phyloP scores from a whole-genome alignment of 2,797 vertebrate species.

The Cryptoprocta ferox region DNA sequence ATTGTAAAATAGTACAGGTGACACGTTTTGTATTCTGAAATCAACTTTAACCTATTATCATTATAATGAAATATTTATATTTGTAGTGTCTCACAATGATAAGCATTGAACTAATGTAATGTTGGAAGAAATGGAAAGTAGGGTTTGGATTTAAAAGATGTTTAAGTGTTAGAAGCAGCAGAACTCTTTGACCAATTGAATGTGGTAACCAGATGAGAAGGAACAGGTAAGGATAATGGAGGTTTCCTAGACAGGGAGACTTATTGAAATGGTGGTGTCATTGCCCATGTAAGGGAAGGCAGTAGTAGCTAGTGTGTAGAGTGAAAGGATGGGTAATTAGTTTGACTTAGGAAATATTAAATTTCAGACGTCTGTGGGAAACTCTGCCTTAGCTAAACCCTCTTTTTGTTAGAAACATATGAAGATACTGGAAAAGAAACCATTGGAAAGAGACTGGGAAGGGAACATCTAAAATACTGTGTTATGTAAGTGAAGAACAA shows the following conservation, averaged over 20 bases:
- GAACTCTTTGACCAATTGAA: conserved; percentile 5
- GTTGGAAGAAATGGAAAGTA: conserved; percentile 6
- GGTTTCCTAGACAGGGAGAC: neutral
- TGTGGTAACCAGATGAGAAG: neutral
- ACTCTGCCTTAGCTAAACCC: neutral
- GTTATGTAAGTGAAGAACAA: neutral
- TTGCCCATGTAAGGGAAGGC: neutral
- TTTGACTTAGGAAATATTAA: conserved; percentile 9
- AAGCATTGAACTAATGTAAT: neutral
- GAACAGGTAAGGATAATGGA: neutral
- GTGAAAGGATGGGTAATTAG: neutral
- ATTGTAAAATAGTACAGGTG: neutral
- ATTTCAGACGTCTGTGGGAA: neutral
- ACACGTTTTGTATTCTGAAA: conserved; percentile 22
- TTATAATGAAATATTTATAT: neutral
- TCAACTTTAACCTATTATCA: conserved; percentile 32
- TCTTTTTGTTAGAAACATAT: neutral
- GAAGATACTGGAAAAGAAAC: neutral
- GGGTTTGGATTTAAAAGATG: neutral
- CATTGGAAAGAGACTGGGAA: neutral
- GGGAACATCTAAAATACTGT: conserved; percentile 11
- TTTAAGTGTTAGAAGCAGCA: neutral
- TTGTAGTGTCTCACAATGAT: neutral
- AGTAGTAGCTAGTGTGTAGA: neutral
- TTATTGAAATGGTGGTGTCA: neutral